Conservation (phyloP, 2,888 invertebrate species). For the Cepaea hortensis region DNA sequence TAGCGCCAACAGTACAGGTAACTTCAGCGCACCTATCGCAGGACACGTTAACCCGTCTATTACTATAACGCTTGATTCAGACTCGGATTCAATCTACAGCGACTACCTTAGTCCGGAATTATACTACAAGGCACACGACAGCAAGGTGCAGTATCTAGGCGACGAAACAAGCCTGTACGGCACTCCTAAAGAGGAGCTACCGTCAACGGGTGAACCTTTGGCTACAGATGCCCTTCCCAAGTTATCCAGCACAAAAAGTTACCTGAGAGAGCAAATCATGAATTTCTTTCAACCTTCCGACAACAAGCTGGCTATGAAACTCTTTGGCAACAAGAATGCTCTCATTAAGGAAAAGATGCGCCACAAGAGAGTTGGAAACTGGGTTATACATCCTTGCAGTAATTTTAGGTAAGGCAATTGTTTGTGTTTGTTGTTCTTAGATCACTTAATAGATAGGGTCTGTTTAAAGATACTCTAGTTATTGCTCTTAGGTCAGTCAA, state of each 20-base stretch:
- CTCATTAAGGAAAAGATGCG: constrained; percentile 98
- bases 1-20: constrained; percentile 22
- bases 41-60: constrained; percentile 69
- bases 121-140: constrained; percentile 67
- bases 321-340: constrained; percentile 99
- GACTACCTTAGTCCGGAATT: constrained; percentile 73
- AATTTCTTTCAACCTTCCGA: constrained; percentile 96
- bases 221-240: constrained; percentile 32
- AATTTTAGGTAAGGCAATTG: constrained; percentile 89
- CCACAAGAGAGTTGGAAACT: constrained; percentile 98
- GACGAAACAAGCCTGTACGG: constrained; percentile 98
- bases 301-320: constrained; percentile 99
- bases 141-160: constrained; percentile 71
- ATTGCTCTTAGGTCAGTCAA: no score
- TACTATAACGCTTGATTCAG: constrained; percentile 73
- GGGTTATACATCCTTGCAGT: constrained; percentile 99
- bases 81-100: constrained; percentile 71
- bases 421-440: background rate
- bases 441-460: background rate
- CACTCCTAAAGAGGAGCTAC: constrained; percentile 97
- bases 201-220: constrained; percentile 79
- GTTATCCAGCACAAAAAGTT: constrained; percentile 72
- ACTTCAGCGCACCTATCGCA: background rate
- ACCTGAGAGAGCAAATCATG: constrained; percentile 76
- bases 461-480: no score